These are phyloP conservation scores for Phalera bucephala DNA, from an alignment of 2,888 invertebrate species.

Conservation along the genomic window DNA sequence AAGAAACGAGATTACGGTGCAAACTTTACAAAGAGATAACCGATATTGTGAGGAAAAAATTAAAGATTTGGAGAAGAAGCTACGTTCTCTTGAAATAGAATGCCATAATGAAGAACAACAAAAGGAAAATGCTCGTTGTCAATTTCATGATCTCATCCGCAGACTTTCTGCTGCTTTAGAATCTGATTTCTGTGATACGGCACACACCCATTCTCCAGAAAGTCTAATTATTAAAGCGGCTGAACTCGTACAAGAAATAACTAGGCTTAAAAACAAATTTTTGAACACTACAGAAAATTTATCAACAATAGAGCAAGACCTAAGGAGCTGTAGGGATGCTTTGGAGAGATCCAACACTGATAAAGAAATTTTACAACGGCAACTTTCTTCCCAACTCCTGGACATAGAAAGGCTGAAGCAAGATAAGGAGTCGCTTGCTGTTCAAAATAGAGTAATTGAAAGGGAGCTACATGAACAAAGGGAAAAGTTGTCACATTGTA, in stretches of 20 bases:
- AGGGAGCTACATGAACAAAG: constrained; percentile 87
- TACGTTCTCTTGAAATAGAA: constrained; percentile 88
- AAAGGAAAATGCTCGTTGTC: constrained; percentile 87
- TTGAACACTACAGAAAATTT: constrained; percentile 84
- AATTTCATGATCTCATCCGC: constrained; percentile 88
- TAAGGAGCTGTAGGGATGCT: constrained; percentile 85
- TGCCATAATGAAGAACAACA: constrained; percentile 88
- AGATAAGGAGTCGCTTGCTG: constrained; percentile 89
- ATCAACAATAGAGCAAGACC: constrained; percentile 85
- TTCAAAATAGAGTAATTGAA: constrained; percentile 88
- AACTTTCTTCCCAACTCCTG: constrained; percentile 86
- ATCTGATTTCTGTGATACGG: constrained; percentile 86
- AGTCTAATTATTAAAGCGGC: constrained; percentile 89
- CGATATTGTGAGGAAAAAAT: constrained; percentile 88
- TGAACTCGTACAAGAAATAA: constrained; percentile 89
- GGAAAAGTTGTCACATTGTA: constrained; percentile 85
- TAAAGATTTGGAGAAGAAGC: constrained; percentile 89
- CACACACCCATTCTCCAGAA: constrained; percentile 86
- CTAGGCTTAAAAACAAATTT: constrained; percentile 85
- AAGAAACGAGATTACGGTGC: constrained; percentile 87
- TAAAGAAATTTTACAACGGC: constrained; percentile 89
- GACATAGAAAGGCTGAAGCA: constrained; percentile 89
- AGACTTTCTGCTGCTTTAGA: constrained; percentile 88
- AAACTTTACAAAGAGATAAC: constrained; percentile 89
- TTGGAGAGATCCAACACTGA: constrained; percentile 86